Evolutionary conservation across 2,113 vertebrate genomes (phyloP).

Genomic region (Neodon shergylaensis): DNA sequence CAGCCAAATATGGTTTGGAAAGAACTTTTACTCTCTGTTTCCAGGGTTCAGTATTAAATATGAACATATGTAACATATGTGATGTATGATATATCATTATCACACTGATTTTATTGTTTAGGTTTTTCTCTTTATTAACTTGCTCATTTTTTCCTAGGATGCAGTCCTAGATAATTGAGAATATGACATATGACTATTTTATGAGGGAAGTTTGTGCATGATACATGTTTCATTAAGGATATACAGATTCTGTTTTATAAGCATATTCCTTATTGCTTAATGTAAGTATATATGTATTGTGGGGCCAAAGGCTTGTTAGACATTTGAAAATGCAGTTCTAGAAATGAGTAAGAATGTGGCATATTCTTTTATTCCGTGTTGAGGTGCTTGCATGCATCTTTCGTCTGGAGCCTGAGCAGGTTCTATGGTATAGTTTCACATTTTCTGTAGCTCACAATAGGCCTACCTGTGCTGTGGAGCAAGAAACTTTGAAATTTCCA

Average conservation of each 20-base stretch:
- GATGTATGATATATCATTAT: not conserved
- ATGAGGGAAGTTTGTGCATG: not conserved
- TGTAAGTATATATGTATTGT: not conserved
- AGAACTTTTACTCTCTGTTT: not conserved
- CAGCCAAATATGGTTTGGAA: not conserved
- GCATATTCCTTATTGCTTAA: not conserved
- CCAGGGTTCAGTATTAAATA: not conserved
- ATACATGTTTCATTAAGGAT: not conserved
- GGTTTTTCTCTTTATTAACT: not conserved
- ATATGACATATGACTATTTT: not conserved
- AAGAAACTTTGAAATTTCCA: not conserved
- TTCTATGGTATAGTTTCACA: not conserved
- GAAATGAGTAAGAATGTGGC: not conserved
- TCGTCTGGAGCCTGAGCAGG: not conserved
- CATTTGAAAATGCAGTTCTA: not conserved
- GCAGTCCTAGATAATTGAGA: not conserved
- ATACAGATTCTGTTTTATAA: not conserved
- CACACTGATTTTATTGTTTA: not conserved
- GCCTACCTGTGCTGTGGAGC: too few relatives aligned
- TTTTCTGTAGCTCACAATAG: not conserved
- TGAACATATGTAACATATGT: not conserved
- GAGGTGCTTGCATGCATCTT: not conserved
- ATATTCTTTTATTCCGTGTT: not conserved
- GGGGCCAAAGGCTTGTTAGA: not conserved
- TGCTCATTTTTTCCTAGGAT: not conserved